Percentiles rank a stretch among this genome's conserved stretches.
These are phyloP conservation scores for Menura novaehollandiae DNA, from an alignment of 2,113 vertebrate genomes.

Conservation along the genomic window DNA sequence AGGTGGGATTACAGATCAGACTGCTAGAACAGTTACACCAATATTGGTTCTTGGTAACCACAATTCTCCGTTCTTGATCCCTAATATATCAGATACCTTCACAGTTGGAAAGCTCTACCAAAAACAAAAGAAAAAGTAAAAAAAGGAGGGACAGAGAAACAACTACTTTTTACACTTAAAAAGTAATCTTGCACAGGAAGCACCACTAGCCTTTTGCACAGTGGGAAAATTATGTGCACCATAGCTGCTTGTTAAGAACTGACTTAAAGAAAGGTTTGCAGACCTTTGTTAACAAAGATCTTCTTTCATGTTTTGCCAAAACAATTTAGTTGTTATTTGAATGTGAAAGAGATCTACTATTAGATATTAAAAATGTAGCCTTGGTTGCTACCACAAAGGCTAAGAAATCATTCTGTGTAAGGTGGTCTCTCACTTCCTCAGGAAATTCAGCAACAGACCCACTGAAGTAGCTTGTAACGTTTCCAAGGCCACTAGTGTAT, in stretches of 20 bases:
- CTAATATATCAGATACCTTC: background rate
- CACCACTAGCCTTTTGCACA: background rate
- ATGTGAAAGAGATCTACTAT: background rate
- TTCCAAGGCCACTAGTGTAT: background rate
- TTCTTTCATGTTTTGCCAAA: background rate
- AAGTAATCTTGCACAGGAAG: background rate
- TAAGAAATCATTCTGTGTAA: background rate
- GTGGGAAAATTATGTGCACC: background rate
- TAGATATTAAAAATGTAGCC: background rate
- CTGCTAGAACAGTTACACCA: background rate
- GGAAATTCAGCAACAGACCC: background rate
- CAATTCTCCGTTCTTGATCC: background rate
- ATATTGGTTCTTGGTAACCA: background rate
- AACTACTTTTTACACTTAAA: background rate
- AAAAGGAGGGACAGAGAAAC: background rate
- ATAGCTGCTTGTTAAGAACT: background rate
- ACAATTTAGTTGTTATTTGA: background rate
- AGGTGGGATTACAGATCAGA: background rate
- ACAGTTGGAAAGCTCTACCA: background rate
- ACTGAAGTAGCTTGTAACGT: rapidly evolving
- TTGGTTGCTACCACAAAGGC: background rate
- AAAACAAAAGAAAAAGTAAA: background rate
- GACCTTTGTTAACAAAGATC: background rate
- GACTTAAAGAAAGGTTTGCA: background rate
- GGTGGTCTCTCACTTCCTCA: background rate